Evolutionary conservation across 2,797 vertebrate species (phyloP).

Genomic region (Notamacropus eugenii): DNA sequence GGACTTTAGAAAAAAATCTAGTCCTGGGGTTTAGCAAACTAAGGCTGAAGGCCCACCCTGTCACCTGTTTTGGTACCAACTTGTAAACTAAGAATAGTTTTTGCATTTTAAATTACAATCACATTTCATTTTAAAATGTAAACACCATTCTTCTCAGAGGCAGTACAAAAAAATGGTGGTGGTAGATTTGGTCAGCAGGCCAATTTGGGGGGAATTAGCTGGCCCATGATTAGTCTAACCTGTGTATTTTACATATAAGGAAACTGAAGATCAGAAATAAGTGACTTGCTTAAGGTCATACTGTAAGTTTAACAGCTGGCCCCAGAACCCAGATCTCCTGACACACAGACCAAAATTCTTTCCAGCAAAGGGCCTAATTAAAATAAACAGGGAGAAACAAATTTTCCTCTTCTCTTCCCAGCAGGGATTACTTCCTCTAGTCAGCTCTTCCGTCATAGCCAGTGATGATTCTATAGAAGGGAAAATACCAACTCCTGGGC

Average conservation of each 20-base stretch:
- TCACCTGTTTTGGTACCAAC: neutral
- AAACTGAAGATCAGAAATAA: neutral
- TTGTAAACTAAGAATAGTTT: neutral
- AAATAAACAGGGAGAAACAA: neutral
- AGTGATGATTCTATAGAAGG: neutral
- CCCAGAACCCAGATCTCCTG: neutral
- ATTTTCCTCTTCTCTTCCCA: neutral
- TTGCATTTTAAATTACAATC: neutral
- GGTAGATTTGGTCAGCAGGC: neutral
- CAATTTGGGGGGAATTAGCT: neutral
- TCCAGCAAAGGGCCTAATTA: neutral
- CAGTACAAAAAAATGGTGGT: neutral
- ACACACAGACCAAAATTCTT: neutral
- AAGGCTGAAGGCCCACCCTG: neutral
- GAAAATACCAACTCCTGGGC: neutral
- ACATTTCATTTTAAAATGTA: neutral
- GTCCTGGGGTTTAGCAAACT: neutral
- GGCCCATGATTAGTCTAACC: neutral
- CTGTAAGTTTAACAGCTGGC: neutral
- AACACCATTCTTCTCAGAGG: neutral
- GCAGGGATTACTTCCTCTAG: neutral
- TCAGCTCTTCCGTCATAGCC: neutral
- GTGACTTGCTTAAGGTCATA: neutral
- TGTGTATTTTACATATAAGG: neutral
- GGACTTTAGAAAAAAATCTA: neutral